Conservation (phyloP, 2,113 vertebrate genomes). For the Hassar affinis region DNA sequence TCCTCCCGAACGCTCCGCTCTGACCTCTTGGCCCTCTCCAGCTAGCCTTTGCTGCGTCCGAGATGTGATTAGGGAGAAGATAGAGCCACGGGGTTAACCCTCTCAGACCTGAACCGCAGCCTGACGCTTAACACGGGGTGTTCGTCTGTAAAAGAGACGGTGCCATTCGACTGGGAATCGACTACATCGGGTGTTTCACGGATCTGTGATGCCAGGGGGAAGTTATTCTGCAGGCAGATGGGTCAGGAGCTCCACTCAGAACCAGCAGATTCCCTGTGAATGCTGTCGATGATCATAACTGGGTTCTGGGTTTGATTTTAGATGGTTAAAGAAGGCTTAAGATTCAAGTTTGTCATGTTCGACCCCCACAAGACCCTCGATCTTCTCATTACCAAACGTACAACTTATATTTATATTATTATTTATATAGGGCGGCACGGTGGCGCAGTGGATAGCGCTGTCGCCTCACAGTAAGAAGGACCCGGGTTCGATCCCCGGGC, state of each 20-base stretch:
- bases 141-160: not conserved
- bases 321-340: not conserved
- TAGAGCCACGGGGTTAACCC: not conserved
- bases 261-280: not conserved
- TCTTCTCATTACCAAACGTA: not conserved
- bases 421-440: no score
- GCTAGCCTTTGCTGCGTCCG: constrained; percentile 75
- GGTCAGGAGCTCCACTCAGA: not conserved
- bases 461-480: no score
- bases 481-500: no score
- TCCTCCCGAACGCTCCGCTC: constrained; percentile 73
- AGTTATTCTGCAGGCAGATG: not conserved
- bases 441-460: no score
- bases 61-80: constrained; percentile 49
- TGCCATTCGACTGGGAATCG: not conserved
- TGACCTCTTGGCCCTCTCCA: constrained; percentile 80
- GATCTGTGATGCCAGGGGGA: not conserved
- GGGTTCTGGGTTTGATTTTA: not conserved
- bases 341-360: not conserved
- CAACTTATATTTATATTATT: no score
- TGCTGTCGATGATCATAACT: not conserved
- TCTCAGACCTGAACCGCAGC: not conserved
- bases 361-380: no score
- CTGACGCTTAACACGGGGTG: no score
- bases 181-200: no score